Conservation (phyloP, 2,797 vertebrate species). For the Lepus oiostolus region DNA sequence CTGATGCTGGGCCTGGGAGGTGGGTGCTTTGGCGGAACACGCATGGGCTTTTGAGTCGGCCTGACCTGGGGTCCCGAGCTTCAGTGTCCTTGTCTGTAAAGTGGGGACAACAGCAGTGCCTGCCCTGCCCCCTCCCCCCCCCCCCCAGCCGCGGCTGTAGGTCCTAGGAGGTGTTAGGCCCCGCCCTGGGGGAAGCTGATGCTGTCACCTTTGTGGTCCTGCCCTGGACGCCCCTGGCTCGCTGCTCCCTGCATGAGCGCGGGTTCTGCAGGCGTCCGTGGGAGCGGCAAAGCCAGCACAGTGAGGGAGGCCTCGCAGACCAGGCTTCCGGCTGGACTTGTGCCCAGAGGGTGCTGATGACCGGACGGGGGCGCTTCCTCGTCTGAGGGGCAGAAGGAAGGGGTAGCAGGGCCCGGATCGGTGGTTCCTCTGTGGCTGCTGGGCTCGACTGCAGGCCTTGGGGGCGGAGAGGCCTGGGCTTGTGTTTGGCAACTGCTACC, state of each 20-base stretch:
- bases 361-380: not conserved
- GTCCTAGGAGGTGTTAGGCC: not conserved
- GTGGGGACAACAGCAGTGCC: too few species aligned
- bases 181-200: not conserved
- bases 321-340: not conserved
- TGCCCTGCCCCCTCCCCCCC: too few species aligned
- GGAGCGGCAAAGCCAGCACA: not conserved
- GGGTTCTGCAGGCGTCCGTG: not conserved
- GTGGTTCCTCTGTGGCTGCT: not conserved
- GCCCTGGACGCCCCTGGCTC: rapidly evolving
- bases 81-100: not conserved
- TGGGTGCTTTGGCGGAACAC: rapidly evolving
- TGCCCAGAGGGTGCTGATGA: not conserved
- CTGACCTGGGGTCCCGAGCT: not conserved
- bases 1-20: not conserved
- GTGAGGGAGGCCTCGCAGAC: not conserved
- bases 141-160: not conserved
- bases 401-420: not conserved
- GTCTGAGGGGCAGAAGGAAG: conserved; percentile 6
- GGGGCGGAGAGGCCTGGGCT: not conserved
- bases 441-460: not conserved
- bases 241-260: rapidly evolving
- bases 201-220: rapidly evolving
- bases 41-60: not conserved
- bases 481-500: conserved; percentile 21